Evolutionary conservation across 2,113 vertebrate species (phyloP).

Genomic region (Lethenteron camtschaticum): DNA sequence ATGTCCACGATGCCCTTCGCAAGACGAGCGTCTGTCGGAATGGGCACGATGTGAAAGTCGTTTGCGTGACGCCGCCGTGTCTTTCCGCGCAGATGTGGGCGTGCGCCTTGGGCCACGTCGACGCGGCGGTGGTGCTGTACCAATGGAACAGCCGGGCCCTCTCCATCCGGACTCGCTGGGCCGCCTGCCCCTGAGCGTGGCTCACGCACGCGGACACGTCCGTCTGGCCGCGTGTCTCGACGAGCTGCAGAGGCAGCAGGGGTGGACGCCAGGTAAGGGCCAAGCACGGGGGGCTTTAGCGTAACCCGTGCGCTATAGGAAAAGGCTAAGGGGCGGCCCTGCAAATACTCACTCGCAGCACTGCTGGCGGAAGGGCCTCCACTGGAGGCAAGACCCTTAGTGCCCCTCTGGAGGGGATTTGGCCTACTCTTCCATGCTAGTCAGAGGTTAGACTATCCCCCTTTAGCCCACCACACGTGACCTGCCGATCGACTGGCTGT

Average conservation of each 20-base stretch:
- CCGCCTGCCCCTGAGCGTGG: constrained; percentile 47
- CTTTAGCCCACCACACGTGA: no score
- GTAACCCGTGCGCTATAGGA: background rate
- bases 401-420: no score
- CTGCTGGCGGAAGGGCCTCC: background rate
- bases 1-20: no score
- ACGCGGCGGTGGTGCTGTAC: constrained; percentile 45
- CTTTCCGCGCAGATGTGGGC: constrained; percentile 44
- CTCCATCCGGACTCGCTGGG: constrained; percentile 51
- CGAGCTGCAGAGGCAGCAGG: constrained; percentile 34
- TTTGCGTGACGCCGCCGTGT: background rate
- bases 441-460: no score
- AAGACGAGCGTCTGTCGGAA: no score
- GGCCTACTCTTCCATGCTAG: no score
- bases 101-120: constrained; percentile 51
- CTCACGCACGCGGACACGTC: constrained; percentile 48
- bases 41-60: no score
- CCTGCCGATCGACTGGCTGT: no score
- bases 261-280: constrained; percentile 4
- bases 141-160: constrained; percentile 42
- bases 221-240: constrained; percentile 42
- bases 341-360: background rate
- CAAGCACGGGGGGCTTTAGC: background rate
- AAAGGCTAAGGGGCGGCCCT: background rate
- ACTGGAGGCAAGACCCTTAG: background rate